Conservation (phyloP, 1,140 invertebrate species). For the Leptinotarsa defecta region DNA sequence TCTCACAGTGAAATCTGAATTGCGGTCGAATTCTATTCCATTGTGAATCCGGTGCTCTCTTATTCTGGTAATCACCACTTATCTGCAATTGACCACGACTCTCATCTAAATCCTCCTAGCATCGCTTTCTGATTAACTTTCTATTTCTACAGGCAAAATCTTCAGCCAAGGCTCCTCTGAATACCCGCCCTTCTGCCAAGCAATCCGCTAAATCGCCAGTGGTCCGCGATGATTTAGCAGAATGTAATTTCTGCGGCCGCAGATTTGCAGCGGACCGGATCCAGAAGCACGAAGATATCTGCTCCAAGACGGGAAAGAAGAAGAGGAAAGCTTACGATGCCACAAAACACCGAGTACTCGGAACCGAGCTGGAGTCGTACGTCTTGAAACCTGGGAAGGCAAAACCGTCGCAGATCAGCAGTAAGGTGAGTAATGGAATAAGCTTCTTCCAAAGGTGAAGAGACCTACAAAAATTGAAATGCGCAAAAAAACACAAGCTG, state of each 20-base stretch:
- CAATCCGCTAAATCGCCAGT: slow-evolving; percentile 47
- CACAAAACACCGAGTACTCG: slow-evolving; percentile 79
- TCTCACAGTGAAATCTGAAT: too few species aligned
- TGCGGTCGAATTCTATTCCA: too few species aligned
- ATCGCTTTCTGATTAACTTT: too few species aligned
- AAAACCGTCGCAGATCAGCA: not conserved
- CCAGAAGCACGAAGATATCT: slow-evolving; percentile 80
- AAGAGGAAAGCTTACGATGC: slow-evolving; percentile 88
- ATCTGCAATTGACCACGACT: too few species aligned
- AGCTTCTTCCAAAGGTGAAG: too few species aligned
- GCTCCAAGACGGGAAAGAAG: slow-evolving; percentile 72
- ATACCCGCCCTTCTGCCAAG: slow-evolving; percentile 43
- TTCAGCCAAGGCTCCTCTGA: slow-evolving; percentile 30
- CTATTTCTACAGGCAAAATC: slow-evolving; percentile 2
- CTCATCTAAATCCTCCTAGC: too few species aligned
- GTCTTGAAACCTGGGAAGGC: slow-evolving; percentile 40
- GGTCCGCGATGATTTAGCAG: slow-evolving; percentile 55
- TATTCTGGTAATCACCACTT: too few species aligned
- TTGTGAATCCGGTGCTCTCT: too few species aligned
- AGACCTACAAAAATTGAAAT: too few species aligned
- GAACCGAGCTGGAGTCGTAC: slow-evolving; percentile 86
- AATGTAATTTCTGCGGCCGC: slow-evolving; percentile 71
- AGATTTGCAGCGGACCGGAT: slow-evolving; percentile 81
- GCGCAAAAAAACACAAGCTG: too few species aligned
- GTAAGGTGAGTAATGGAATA: too few species aligned